Evolutionary conservation across 2,888 invertebrate species (phyloP).

Genomic region (Zygothrica quintamaculata): DNA sequence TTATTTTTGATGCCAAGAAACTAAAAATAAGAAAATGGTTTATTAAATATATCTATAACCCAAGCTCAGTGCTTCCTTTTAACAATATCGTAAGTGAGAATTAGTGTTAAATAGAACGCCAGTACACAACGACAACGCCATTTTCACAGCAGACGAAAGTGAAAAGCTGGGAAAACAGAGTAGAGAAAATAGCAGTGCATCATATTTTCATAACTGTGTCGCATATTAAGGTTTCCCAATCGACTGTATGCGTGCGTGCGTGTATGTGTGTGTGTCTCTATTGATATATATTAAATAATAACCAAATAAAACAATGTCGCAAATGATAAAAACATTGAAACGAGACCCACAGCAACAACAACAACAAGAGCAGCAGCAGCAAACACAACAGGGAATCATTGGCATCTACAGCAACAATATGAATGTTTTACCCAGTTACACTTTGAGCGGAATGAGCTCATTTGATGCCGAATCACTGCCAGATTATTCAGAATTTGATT

Average conservation of each 20-base stretch:
- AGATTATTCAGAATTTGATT: constrained; percentile 86
- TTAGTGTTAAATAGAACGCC: constrained; percentile 11
- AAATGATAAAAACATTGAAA: constrained; percentile 53
- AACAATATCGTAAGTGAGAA: constrained; percentile 62
- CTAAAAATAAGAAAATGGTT: constrained; percentile 7
- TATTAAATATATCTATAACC: constrained; percentile 53
- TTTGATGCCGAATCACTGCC: constrained; percentile 86
- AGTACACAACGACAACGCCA: constrained; percentile 44
- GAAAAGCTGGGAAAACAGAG: constrained; percentile 67
- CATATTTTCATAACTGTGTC: constrained; percentile 53
- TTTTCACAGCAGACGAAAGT: constrained; percentile 60
- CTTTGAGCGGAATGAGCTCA: constrained; percentile 85
- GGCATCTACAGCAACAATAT: constrained; percentile 63
- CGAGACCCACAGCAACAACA: constrained; percentile 58
- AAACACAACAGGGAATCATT: constrained; percentile 53
- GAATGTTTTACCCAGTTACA: constrained; percentile 76
- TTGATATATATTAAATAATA: constrained; percentile 31
- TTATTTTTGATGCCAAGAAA: constrained; percentile 61
- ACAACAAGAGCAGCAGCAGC: constrained; percentile 45
- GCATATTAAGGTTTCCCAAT: constrained; percentile 50
- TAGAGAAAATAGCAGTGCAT: constrained; percentile 68
- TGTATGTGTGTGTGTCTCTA: constrained; percentile 20
- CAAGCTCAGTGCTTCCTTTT: constrained; percentile 29
- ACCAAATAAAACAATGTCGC: constrained; percentile 47
- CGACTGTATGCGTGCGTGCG: constrained; percentile 30